Evolutionary conservation across 2,888 invertebrate species (phyloP).

Genomic region (Rambutsinella grinnellia): DNA sequence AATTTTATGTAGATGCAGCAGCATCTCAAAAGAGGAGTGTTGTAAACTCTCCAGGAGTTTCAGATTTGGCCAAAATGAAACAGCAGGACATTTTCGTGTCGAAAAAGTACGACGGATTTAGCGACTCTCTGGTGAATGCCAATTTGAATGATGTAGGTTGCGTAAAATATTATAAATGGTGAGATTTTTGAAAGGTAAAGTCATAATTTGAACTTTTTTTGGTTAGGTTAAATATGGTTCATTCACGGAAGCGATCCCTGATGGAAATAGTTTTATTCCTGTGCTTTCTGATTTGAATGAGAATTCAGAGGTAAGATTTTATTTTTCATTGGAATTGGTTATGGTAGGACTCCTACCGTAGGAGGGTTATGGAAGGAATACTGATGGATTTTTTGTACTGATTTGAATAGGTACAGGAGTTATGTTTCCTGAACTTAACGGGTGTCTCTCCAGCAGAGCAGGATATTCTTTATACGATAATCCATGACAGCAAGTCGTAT

Average conservation of each 20-base stretch:
- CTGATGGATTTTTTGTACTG: too few relatives aligned
- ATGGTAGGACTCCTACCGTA: too few relatives aligned
- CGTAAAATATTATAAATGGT: too few relatives aligned
- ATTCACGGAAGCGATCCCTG: constrained; percentile 19
- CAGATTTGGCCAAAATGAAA: constrained; percentile 25
- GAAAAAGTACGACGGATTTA: constrained; percentile 37
- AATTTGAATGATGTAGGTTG: constrained; percentile 39
- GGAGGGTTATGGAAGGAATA: too few relatives aligned
- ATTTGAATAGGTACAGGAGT: constrained; percentile 70
- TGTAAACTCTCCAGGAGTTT: constrained; percentile 12
- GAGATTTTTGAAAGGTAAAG: too few relatives aligned
- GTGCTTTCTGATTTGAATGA: constrained; percentile 36
- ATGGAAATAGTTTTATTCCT: constrained; percentile 22
- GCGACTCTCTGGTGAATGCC: constrained; percentile 21
- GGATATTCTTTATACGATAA: constrained; percentile 75
- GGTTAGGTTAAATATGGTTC: constrained; percentile 39
- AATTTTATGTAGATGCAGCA: constrained; percentile 8
- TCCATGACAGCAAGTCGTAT: constrained; percentile 67
- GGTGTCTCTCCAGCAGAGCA: constrained; percentile 80
- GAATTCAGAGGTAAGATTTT: constrained; percentile 41
- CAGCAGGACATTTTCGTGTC: constrained; percentile 9
- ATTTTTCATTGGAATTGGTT: too few relatives aligned
- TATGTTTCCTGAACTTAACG: constrained; percentile 82
- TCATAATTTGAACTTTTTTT: too few relatives aligned
- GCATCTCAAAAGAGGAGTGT: constrained; percentile 36